A percentile compares a stretch with the other conserved stretches of the same genome.
Evolutionary conservation across 2,888 invertebrate genomes (phyloP).

Genomic region (Sinhomidia bicolor): DNA sequence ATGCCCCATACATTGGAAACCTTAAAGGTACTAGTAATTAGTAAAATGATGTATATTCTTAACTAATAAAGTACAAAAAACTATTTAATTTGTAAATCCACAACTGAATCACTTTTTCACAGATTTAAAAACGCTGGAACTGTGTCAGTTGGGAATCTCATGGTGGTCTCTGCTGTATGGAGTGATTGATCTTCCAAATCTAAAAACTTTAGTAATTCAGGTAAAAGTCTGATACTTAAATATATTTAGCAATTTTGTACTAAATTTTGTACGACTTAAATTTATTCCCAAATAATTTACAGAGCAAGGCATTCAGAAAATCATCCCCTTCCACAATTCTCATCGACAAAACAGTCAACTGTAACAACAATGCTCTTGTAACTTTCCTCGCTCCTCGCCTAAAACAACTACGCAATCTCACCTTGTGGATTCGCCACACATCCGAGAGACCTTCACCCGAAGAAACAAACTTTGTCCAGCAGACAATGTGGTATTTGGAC

Average conservation of each 20-base stretch:
- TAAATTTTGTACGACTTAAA: no score
- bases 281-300: no score
- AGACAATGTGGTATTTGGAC: conserved; percentile 37
- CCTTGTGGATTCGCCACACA: conserved; percentile 59
- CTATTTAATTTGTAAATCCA: no score
- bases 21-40: conserved; percentile 37
- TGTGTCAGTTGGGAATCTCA: conserved; percentile 61
- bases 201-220: conserved; percentile 53
- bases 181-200: conserved; percentile 39
- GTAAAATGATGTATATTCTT: not conserved
- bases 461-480: conserved; percentile 13
- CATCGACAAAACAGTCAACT: not conserved
- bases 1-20: conserved; percentile 46
- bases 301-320: conserved; percentile 58
- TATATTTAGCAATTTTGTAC: no score
- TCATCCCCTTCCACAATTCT: not conserved
- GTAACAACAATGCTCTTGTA: not conserved
- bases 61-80: no score
- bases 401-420: conserved; percentile 35
- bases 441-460: conserved; percentile 38
- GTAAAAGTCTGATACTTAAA: conserved; percentile 36
- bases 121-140: conserved; percentile 58
- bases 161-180: conserved; percentile 53
- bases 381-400: not conserved
- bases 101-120: no score